Conservation (phyloP, 2,888 invertebrate species). For the Mythimna impura region DNA sequence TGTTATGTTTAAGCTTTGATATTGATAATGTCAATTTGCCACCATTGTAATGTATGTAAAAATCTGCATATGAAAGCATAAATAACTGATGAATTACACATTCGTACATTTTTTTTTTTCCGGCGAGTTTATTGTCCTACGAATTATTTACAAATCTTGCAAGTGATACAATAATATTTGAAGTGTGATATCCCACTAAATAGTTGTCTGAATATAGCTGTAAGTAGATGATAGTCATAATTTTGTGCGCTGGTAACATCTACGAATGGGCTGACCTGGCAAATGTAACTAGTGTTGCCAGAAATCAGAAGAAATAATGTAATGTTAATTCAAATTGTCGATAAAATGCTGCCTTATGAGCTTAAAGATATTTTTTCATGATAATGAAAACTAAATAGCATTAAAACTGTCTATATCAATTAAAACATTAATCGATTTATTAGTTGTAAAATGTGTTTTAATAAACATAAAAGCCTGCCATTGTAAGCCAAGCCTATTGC, state of each 20-base stretch:
- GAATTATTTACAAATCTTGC: slow-evolving; percentile 45
- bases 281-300: slow-evolving; percentile 60
- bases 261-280: slow-evolving; percentile 42
- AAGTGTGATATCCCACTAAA: slow-evolving; percentile 69
- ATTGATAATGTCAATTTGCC: background rate
- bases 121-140: slow-evolving; percentile 34
- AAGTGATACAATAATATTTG: slow-evolving; percentile 64
- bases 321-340: slow-evolving; percentile 34
- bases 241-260: slow-evolving; percentile 61
- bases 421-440: slow-evolving; percentile 28
- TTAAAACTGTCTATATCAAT: slow-evolving; percentile 35
- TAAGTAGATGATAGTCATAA: slow-evolving; percentile 69
- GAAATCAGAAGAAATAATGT: slow-evolving; percentile 38
- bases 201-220: slow-evolving; percentile 64
- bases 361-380: slow-evolving; percentile 50
- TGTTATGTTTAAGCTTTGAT: background rate
- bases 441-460: slow-evolving; percentile 19
- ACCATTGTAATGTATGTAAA: background rate
- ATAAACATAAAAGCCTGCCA: slow-evolving; percentile 37
- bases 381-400: slow-evolving; percentile 35
- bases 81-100: background rate
- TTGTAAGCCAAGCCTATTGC: slow-evolving; percentile 32
- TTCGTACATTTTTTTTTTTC: slow-evolving; percentile 17
- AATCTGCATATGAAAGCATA: background rate
- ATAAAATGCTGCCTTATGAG: slow-evolving; percentile 52